Conservation (phyloP, 2,113 vertebrate genomes). For the Melanerpes formicivorus region DNA sequence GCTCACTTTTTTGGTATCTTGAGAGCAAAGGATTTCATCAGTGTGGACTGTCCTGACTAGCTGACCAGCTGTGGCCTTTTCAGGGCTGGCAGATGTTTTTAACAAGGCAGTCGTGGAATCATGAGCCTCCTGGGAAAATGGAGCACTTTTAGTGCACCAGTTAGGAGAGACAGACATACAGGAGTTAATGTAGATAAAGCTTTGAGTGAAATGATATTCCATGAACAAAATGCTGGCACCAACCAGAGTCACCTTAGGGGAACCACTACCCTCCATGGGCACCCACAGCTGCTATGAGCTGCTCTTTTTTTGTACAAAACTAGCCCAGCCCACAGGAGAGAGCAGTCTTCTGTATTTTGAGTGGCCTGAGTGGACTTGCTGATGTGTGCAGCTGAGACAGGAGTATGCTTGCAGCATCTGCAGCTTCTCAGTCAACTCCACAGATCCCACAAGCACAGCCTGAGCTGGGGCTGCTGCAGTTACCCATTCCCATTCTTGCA, state of each 20-base stretch:
- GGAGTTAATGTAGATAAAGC: background rate
- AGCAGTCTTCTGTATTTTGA: background rate
- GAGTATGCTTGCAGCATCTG: background rate
- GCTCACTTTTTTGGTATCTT: background rate
- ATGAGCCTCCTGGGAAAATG: slow-evolving; percentile 22
- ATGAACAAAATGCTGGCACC: background rate
- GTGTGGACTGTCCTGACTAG: background rate
- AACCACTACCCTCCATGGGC: background rate
- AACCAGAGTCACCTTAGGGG: background rate
- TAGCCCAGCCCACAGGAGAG: background rate
- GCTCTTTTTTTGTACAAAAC: background rate
- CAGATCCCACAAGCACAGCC: background rate
- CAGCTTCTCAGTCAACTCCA: fast-evolving
- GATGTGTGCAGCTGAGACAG: background rate
- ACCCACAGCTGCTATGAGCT: background rate
- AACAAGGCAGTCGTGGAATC: background rate
- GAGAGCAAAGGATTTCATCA: background rate
- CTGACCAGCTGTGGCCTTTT: background rate
- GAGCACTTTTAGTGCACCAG: background rate
- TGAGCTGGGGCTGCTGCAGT: background rate
- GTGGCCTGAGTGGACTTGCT: background rate
- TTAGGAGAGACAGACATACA: background rate
- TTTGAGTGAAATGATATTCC: background rate
- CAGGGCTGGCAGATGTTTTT: background rate
- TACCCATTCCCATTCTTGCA: background rate